These are phyloP conservation scores for Burhinus oedicnemus DNA, from an alignment of 2,113 vertebrate genomes.

Conservation along the genomic window DNA sequence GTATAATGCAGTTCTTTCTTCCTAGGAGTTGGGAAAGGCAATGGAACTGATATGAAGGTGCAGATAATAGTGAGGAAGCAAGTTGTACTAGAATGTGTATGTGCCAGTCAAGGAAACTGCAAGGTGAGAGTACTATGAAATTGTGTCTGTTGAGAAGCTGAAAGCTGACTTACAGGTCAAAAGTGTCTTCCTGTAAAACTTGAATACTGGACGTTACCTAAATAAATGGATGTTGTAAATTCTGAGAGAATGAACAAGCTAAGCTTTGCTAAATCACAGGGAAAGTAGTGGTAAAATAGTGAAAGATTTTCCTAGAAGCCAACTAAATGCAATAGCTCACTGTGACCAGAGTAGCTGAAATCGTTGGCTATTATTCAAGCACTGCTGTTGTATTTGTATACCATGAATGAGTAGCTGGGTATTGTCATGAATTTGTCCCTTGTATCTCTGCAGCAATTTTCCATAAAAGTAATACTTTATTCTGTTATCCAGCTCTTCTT, in stretches of 20 bases:
- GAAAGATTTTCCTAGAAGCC: background rate
- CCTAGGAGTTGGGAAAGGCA: constrained; percentile 87
- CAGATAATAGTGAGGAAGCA: constrained; percentile 81
- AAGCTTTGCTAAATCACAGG: background rate
- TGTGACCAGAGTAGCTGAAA: background rate
- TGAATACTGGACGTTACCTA: background rate
- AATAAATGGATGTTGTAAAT: background rate
- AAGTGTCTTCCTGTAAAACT: background rate
- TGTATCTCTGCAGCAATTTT: background rate
- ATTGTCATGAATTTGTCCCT: background rate
- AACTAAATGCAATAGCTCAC: background rate
- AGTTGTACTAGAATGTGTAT: constrained; percentile 82
- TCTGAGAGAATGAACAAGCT: background rate
- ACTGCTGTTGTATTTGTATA: background rate
- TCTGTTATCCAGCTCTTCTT: constrained; percentile 82
- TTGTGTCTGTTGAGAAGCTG: background rate
- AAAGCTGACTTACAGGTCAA: background rate
- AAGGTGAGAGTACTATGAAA: constrained; percentile 68
- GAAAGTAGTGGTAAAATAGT: background rate
- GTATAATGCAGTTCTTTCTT: background rate
- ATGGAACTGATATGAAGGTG: constrained; percentile 88
- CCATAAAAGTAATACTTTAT: background rate
- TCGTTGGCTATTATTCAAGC: background rate
- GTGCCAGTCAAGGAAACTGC: constrained; percentile 84
- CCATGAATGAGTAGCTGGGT: background rate